Conservation (phyloP, 2,113 vertebrate genomes). For the Chitala chitala region DNA sequence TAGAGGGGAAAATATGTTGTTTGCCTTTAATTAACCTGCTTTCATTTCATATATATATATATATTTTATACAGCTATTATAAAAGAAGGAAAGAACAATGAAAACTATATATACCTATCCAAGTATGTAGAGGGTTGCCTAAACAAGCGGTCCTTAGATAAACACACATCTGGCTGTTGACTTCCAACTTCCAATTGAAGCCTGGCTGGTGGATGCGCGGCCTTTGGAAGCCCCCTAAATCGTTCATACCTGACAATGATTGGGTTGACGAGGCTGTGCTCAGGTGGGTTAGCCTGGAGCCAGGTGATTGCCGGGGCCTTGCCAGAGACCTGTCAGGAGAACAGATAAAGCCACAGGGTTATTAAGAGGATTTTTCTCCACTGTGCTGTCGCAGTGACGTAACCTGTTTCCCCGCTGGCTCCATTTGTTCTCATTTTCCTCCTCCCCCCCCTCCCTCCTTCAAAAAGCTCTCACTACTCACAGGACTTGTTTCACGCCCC, state of each 20-base stretch:
- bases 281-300: background rate
- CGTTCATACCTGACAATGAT: background rate
- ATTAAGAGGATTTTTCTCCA: background rate
- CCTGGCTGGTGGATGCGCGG: background rate
- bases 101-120: too few species aligned
- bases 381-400: background rate
- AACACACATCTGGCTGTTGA: too few species aligned
- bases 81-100: background rate
- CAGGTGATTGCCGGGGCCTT: background rate
- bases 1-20: too few species aligned
- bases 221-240: background rate
- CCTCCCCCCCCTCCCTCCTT: background rate
- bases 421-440: too few species aligned
- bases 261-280: background rate
- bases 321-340: background rate
- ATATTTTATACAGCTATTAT: background rate
- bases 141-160: too few species aligned
- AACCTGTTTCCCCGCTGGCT: background rate
- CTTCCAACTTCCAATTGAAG: background rate
- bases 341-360: background rate
- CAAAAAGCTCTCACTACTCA: conserved; percentile 1
- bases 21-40: background rate
- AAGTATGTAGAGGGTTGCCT: too few species aligned
- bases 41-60: background rate
- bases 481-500: conserved; percentile 10